phyloP scores from a whole-genome alignment of 1,140 invertebrate species.

The Zaprionus taronus region DNA sequence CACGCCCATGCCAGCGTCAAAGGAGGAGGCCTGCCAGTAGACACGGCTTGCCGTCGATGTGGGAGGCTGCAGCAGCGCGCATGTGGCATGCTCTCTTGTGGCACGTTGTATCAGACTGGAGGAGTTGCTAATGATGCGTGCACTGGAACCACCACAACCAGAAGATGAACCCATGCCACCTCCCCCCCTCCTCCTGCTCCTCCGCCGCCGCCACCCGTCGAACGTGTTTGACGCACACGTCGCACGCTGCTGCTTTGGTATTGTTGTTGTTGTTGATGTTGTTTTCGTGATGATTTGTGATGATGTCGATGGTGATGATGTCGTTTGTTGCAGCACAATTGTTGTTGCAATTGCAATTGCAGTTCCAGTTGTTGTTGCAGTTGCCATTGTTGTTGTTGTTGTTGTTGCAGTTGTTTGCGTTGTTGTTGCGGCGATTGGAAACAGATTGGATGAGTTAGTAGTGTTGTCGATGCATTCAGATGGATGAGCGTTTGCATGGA shows the following conservation, averaged over 20 bases:
- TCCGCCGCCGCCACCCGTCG: constrained; percentile 17
- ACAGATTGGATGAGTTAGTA: constrained; percentile 42
- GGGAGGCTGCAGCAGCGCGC: constrained; percentile 69
- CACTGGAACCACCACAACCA: constrained; percentile 35
- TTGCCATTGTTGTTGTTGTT: constrained; percentile 61
- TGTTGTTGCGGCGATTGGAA: constrained; percentile 31
- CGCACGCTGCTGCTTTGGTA: constrained; percentile 63
- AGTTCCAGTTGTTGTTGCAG: constrained; percentile 45
- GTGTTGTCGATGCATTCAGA: constrained; percentile 15
- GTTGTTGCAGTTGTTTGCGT: constrained; percentile 29
- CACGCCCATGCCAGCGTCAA: constrained; percentile 85
- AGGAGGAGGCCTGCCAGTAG: constrained; percentile 80
- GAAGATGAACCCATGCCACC: constrained; percentile 29
- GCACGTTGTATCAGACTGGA: constrained; percentile 73
- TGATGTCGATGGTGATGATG: constrained; percentile 68
- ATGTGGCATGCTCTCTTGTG: constrained; percentile 64
- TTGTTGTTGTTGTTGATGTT: constrained; percentile 36
- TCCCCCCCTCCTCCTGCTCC: constrained; percentile 20
- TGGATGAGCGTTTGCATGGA: constrained; percentile 54
- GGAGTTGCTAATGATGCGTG: constrained; percentile 78
- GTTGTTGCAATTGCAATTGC: constrained; percentile 49
- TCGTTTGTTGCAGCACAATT: constrained; percentile 66
- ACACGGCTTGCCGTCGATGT: constrained; percentile 60
- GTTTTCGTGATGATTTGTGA: constrained; percentile 56
- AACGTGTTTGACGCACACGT: constrained; percentile 55